Conservation (phyloP, 2,113 vertebrate genomes). For the Brevimyrus niger region DNA sequence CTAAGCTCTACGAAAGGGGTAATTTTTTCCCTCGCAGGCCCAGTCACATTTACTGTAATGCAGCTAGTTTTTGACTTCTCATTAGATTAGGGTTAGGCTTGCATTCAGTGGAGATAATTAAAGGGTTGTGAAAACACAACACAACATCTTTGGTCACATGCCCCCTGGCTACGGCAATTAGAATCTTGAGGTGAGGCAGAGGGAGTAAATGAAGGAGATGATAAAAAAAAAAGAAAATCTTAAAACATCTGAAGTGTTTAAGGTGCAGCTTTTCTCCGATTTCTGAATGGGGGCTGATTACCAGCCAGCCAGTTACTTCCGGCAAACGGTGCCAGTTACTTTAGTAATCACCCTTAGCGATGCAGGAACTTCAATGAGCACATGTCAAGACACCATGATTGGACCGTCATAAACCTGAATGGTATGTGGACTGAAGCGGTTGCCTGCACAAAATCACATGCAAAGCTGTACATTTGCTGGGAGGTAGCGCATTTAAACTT, state of each 20-base stretch:
- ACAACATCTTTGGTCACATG: conserved; percentile 40
- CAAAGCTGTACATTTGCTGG: background rate
- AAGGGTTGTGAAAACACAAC: conserved; percentile 39
- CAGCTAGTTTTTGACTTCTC: conserved; percentile 35
- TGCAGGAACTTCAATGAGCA: background rate
- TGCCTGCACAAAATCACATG: background rate
- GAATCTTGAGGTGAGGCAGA: conserved; percentile 32
- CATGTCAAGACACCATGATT: background rate
- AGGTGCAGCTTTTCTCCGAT: conserved; percentile 10
- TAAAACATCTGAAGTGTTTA: conserved; percentile 23
- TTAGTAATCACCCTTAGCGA: conserved; percentile 8
- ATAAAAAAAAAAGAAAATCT: background rate
- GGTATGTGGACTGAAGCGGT: background rate
- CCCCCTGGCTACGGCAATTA: conserved; percentile 38
- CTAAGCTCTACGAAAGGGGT: conserved; percentile 10
- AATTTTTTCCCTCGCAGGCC: conserved; percentile 24
- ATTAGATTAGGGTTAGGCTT: conserved; percentile 40
- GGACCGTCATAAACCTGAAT: background rate
- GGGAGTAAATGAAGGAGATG: conserved; percentile 16
- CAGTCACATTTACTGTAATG: conserved; percentile 28
- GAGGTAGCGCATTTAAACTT: background rate
- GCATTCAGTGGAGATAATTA: conserved; percentile 42
- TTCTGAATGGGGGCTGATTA: conserved; percentile 34
- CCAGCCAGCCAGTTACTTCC: conserved; percentile 14
- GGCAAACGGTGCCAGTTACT: conserved; percentile 22